Base-by-base conservation (phyloP, 2,113 vertebrate species). In the Lophotis ruficrista region DNA sequence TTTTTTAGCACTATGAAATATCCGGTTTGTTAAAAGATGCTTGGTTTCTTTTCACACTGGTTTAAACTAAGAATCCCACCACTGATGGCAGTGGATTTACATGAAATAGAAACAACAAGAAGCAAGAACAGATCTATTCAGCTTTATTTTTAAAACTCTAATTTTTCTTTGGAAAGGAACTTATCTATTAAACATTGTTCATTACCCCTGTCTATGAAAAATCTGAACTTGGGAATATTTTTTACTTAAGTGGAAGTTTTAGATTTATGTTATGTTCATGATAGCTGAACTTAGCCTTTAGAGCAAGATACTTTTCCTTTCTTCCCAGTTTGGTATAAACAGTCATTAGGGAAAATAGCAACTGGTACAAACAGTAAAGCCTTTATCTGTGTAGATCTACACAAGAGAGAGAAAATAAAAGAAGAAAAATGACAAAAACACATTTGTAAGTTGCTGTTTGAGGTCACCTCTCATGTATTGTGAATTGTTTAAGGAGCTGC, bases 401-500 rank as follows among this genome's bases (percentile, higher is more conserved):
- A 43, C 5, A 65, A n/a, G 31, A 57, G 64, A 84, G 24, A 78
- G 18, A 82, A 57, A 94, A 62, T 66, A 93, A 93, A 94, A 93
- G 47, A 89, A 80, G 68, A 93, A 50, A 76, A 96, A 81, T 90
- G 43, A 58, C 38, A 78, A 73, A 78, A 73, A 50, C 24, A 61
- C 38, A 15, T 72, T 82, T 47, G 38, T 88, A 66, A 69, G 73
- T 68, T 73, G 68, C 35, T 87, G 23, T 94, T 91, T 91, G 69
- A 94, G 65, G 86, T 92, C 56, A 73, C 85, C 21, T 86, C 41
- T 87, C 50, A 69, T 51, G 45, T 77, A 60, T 38, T 83, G 48
- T 90, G 62, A 90, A 89, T 87, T 92, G 68, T 95, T 92, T 87
- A 93, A 95, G 78, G 70, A 94, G 91, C 56, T 1, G 3, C 54